Evolutionary conservation across 2,113 vertebrate genomes (phyloP), one percentile per base, ranked within the genome.

Genomic region (Brachyhypopomus gauderio): DNA sequence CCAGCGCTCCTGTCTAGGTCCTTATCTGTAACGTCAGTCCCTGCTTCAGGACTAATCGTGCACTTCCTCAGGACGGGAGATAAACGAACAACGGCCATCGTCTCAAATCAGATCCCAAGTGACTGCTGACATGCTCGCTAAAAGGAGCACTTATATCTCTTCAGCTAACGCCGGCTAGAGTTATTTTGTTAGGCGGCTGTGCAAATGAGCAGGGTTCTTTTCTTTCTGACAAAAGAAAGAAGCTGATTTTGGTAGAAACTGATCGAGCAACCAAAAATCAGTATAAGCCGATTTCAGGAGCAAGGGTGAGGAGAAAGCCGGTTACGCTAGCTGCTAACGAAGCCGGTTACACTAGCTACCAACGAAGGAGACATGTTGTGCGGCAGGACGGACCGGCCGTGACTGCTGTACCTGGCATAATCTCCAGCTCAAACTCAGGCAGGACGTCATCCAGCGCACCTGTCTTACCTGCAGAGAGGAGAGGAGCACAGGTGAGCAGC

Each of bases 361-460:
- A 25, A 45, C 23, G 2, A 69, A 34, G 5, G 4, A 16, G 12
- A 52, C 55, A 22, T 56, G 52, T 77, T 34, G 75, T 52, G 87
- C 38, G 55, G 84, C 48, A 78, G 77, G 80, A 66, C 66, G 82
- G 72, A 27, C 36, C 27, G 82, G 71, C 64, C 17, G 80, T 84
- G 72, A 71, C 83, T 71, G 90, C 88, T 87, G 87, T 99, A 99
- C 97, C 97, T 99, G 97, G 96, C 97, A 99, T 98, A 91, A 98
- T 93, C 93, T 97, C 95, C 95, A 97, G 93, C 94, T 98, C 96
- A 96, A 99, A 98, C 94, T 95, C 96, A 96, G 97, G 97, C 93
- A 99, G 95, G 92, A 99, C 93, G 93, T 97, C 97, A 93, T 96
- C 95, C 94, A 93, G 92, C 94, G 94, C 92, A 96, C 96, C 96